Evolutionary conservation across 2,797 vertebrate genomes (phyloP).

Genomic region (Eulemur mongoz): DNA sequence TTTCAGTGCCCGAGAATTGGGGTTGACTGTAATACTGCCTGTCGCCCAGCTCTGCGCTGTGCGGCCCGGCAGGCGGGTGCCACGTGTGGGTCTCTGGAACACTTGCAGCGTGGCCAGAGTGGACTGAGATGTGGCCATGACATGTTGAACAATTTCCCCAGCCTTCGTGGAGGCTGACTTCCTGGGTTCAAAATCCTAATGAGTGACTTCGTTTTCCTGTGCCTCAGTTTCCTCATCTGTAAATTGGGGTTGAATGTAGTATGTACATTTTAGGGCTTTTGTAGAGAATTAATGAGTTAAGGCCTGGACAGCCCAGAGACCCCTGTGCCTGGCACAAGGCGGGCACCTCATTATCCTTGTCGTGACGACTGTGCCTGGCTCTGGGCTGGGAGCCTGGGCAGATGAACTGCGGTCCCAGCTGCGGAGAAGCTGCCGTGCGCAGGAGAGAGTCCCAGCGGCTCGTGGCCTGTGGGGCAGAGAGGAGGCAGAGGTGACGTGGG

Average conservation of each 20-base stretch:
- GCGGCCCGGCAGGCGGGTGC: accelerated
- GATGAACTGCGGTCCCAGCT: too few relatives aligned
- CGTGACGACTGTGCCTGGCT: background rate
- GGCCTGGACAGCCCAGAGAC: background rate
- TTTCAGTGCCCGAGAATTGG: background rate
- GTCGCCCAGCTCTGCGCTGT: accelerated
- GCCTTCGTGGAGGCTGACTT: background rate
- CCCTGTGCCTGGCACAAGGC: background rate
- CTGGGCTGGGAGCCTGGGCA: background rate
- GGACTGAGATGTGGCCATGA: background rate
- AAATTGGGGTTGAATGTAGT: background rate
- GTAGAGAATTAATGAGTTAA: background rate
- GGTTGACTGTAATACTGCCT: too few relatives aligned
- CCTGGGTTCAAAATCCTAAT: background rate
- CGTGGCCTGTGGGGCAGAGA: accelerated
- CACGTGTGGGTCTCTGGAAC: accelerated
- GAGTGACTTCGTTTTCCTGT: background rate
- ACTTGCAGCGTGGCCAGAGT: background rate
- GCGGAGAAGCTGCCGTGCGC: background rate
- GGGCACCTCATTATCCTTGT: accelerated
- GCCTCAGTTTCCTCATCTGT: background rate
- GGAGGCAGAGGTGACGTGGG: background rate
- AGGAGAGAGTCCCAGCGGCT: background rate
- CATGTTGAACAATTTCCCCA: background rate
- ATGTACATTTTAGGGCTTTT: background rate